These are phyloP conservation scores for Podocnemis expansa DNA, from an alignment of 2,113 vertebrate genomes.

Conservation along the genomic window DNA sequence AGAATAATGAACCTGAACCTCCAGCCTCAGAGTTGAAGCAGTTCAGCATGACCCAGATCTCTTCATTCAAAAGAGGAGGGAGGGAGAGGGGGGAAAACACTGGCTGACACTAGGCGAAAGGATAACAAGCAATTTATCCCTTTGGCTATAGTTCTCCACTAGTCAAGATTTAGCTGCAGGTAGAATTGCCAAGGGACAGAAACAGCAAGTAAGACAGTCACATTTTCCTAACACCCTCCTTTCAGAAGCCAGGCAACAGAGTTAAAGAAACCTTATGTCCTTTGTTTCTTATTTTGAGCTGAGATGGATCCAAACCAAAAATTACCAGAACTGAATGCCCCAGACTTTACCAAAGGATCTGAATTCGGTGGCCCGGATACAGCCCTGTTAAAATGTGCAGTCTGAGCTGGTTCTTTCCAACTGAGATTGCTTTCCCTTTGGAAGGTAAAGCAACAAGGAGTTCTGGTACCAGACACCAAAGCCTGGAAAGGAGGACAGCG, in stretches of 20 bases:
- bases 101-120: background rate
- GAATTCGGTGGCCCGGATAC: background rate
- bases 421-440: background rate
- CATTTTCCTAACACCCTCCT: rapidly evolving
- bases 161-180: background rate
- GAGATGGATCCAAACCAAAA: background rate
- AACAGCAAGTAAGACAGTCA: background rate
- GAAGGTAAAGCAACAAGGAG: too few relatives aligned
- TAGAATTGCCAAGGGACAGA: background rate
- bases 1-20: slow-evolving; percentile 11
- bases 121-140: background rate
- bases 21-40: background rate
- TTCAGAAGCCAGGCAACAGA: background rate
- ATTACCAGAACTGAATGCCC: background rate
- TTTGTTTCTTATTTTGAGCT: background rate
- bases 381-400: background rate
- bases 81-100: background rate
- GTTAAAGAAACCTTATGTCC: background rate
- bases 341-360: background rate
- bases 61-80: background rate
- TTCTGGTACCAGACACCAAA: too few relatives aligned
- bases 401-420: background rate
- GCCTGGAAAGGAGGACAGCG: too few relatives aligned
- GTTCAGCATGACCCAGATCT: slow-evolving; percentile 3
- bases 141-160: background rate